Conservation (phyloP, 2,888 invertebrate species). For the Cheilosia variabilis region DNA sequence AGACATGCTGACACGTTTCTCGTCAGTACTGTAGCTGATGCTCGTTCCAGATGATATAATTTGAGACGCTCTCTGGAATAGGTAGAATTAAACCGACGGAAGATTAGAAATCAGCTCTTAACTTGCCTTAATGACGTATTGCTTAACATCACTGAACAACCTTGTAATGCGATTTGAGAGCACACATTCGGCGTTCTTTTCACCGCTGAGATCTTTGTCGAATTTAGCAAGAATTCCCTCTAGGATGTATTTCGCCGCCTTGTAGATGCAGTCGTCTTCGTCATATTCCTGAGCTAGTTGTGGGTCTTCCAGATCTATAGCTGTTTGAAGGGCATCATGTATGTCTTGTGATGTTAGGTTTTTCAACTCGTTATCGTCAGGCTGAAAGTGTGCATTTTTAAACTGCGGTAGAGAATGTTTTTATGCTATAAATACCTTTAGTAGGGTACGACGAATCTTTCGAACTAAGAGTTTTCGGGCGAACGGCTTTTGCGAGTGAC, state of each 20-base stretch:
- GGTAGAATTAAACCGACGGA: not conserved
- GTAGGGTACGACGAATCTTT: not conserved
- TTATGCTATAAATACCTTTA: constrained; percentile 46
- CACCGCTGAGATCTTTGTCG: constrained; percentile 79
- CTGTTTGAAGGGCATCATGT: constrained; percentile 80
- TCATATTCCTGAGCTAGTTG: constrained; percentile 76
- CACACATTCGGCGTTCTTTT: constrained; percentile 76
- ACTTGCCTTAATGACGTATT: constrained; percentile 80
- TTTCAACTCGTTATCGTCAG: constrained; percentile 29
- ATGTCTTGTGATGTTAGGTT: constrained; percentile 77
- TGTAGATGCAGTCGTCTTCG: constrained; percentile 80
- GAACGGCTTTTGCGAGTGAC: constrained; percentile 31
- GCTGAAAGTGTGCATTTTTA: not conserved
- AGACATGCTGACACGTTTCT: constrained; percentile 8
- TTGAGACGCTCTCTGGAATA: constrained; percentile 79
- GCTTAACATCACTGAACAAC: constrained; percentile 80
- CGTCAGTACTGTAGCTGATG: not conserved
- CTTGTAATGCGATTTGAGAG: constrained; percentile 77
- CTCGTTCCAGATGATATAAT: constrained; percentile 77
- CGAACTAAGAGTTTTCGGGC: not conserved
- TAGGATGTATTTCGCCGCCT: constrained; percentile 81
- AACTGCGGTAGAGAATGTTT: no score
- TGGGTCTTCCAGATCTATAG: constrained; percentile 78
- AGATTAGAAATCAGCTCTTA: not conserved
- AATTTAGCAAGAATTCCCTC: constrained; percentile 80